Percentiles rank a stretch among this genome's conserved stretches.
Conservation (phyloP, 2,797 vertebrate species). For the Nyctibius grandis region DNA sequence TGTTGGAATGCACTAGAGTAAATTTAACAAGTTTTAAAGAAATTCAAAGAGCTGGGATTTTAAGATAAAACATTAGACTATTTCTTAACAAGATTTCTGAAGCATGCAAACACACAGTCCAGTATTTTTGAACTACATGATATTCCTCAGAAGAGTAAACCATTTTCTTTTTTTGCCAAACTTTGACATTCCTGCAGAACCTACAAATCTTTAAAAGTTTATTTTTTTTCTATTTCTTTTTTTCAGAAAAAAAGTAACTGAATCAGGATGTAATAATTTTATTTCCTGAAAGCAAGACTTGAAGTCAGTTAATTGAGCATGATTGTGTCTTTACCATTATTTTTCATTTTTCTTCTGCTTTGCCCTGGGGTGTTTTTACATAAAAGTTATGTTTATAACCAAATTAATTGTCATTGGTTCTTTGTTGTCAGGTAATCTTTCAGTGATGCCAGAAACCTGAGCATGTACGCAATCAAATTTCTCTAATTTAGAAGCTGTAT, state of each 20-base stretch:
- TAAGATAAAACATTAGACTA: not conserved
- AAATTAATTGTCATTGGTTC: not conserved
- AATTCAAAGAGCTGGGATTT: not conserved
- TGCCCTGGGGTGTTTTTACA: not conserved
- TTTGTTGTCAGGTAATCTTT: not conserved
- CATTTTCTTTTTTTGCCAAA: rapidly evolving
- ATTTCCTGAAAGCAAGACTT: not conserved
- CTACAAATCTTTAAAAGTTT: not conserved
- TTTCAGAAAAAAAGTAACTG: not conserved
- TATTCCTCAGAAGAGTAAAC: not conserved
- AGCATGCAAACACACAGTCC: not conserved
- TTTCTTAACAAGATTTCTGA: not conserved
- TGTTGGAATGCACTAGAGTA: not conserved
- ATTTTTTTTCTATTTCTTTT: not conserved
- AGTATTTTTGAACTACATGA: not conserved
- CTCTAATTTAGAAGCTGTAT: not conserved
- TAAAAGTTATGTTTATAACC: not conserved
- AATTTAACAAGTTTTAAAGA: not conserved
- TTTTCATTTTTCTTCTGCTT: not conserved
- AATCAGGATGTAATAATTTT: not conserved
- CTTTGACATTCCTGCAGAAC: not conserved
- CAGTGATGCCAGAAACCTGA: not conserved
- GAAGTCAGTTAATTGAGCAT: not conserved
- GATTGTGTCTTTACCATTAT: not conserved
- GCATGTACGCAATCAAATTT: not conserved